phyloP scores from a whole-genome alignment of 1,140 invertebrate genomes.

The Philotrypesis tridentata region DNA sequence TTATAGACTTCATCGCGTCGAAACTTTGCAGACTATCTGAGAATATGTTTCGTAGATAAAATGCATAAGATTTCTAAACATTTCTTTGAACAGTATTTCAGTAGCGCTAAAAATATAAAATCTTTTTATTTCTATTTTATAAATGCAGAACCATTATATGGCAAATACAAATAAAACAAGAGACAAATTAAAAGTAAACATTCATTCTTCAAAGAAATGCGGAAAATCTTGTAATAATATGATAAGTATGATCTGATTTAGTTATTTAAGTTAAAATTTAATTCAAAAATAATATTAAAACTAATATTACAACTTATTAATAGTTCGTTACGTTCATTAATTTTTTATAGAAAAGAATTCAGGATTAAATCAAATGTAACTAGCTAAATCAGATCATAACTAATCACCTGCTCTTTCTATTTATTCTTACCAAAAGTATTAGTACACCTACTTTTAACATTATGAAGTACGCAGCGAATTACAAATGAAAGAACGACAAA shows the following conservation, averaged over 20 bases:
- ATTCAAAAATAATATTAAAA: conserved; percentile 1
- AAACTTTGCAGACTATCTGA: conserved; percentile 32
- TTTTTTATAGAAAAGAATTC: neutral
- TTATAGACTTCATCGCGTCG: conserved; percentile 17
- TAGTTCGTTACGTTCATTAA: neutral
- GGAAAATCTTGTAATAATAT: conserved; percentile 15
- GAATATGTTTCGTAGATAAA: conserved; percentile 20
- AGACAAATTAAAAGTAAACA: neutral
- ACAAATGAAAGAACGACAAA: conserved; percentile 46
- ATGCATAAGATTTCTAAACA: conserved; percentile 23
- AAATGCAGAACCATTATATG: conserved; percentile 19
- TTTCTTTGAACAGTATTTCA: conserved; percentile 38
- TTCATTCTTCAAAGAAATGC: conserved; percentile 32
- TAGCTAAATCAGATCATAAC: conserved; percentile 33
- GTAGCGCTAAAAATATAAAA: neutral
- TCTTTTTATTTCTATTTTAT: conserved; percentile 20
- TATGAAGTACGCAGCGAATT: conserved; percentile 48
- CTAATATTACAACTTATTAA: conserved; percentile 1
- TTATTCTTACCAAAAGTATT: conserved; percentile 36
- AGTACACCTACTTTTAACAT: conserved; percentile 42
- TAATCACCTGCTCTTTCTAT: neutral
- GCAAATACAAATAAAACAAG: conserved; percentile 7
- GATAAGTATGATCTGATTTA: conserved; percentile 29
- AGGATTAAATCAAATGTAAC: no score
- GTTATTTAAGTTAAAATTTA: neutral